Conservation (phyloP, 2,888 invertebrate species). For the Acanthosoma haemorrhoidale region DNA sequence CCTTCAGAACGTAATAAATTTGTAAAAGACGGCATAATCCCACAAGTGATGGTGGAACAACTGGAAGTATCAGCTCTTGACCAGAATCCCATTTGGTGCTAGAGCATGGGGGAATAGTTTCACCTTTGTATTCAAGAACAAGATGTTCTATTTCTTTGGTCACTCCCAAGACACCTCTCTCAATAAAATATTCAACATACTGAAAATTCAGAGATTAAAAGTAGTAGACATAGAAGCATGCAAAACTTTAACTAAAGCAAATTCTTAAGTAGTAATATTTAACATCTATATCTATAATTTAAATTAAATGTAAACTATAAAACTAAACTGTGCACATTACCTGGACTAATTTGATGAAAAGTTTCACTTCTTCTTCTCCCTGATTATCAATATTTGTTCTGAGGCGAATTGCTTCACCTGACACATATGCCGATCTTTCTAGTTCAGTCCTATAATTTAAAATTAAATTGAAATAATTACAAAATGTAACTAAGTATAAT, state of each 20-base stretch:
- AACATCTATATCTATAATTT: too few species aligned
- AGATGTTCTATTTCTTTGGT: constrained; percentile 63
- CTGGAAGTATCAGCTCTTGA: constrained; percentile 61
- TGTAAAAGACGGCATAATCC: constrained; percentile 66
- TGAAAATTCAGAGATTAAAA: constrained; percentile 48
- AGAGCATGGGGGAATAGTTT: constrained; percentile 57
- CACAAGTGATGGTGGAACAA: constrained; percentile 67
- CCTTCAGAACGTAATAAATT: constrained; percentile 68
- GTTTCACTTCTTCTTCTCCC: constrained; percentile 54
- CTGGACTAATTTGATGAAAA: constrained; percentile 56
- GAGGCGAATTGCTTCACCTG: constrained; percentile 63
- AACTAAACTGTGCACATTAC: too few species aligned
- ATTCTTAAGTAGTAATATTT: too few species aligned
- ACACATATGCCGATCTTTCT: constrained; percentile 68
- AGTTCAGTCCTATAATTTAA: constrained; percentile 51
- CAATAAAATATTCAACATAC: constrained; percentile 70
- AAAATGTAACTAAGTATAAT: not conserved
- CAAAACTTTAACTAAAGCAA: too few species aligned
- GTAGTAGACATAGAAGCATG: too few species aligned
- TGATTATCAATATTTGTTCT: constrained; percentile 67
- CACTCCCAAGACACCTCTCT: constrained; percentile 65
- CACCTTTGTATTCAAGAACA: constrained; percentile 65
- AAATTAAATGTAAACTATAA: too few species aligned
- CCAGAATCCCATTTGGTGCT: constrained; percentile 62
- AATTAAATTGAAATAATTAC: not conserved